Evolutionary conservation across 2,888 invertebrate genomes (phyloP), one percentile per base, ranked within the genome.

Genomic region (Apamea monoglypha): DNA sequence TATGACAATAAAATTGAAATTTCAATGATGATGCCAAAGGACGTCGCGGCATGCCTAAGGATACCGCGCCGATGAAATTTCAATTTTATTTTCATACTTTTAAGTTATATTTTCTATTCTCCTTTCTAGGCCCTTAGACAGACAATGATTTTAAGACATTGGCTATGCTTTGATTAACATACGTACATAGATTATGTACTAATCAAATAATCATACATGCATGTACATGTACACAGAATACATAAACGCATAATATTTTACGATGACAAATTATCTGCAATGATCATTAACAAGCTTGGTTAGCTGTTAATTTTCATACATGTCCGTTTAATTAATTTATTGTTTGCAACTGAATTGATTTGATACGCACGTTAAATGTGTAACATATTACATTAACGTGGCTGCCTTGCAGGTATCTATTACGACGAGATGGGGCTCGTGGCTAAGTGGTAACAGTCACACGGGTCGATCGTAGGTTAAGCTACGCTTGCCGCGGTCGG

Each of bases 281-380:
- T 67, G 53, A 66, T 69, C 47, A 69, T 78, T 47, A 68, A 69
- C 83, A 73, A 56, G 68, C 56, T 50, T 47, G 32, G 64, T 73
- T 66, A 63, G 47, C 69, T 75, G 74, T 78, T 78, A 75, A 75
- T 82, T 29, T 50, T 40, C 47, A 72, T 14, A 50, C 67, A 72
- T 40, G 73, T 29, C 32, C 25, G 12, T 44, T 59, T 64, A 68
- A 68, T 85, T 85, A 71, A 82, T 69, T 47, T 61, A 85, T 82
- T 67, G 47, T 74, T 36, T 53, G n/a, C 2, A 16, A 47, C 32
- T 50, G 53, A 44, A 69, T 56, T 32, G 64, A 79, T 79, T 64
- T 44, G 56, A 56, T 56, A 29, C 14, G 18, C n/a, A 61, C 47
- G 29, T 66, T 63, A 21, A 29, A 25, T 36, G 18, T 50, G 21